Evolutionary conservation across 53 echinoderm and acorn worm species (phyloP).

Genomic region (Mesocentrotus franciscanus): DNA sequence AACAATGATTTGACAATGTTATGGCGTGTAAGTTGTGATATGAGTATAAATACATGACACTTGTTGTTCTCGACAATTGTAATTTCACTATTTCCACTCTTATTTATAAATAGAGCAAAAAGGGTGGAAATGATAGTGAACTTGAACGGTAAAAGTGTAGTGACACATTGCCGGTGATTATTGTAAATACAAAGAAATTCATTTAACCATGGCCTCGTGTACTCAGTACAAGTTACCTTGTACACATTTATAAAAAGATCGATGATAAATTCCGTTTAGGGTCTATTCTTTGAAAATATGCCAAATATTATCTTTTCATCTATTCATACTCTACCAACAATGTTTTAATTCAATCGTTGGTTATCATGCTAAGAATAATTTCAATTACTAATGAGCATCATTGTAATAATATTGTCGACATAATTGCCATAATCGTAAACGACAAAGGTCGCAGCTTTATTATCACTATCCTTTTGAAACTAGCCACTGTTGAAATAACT

Average conservation of each 20-base stretch:
- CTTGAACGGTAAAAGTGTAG: neutral
- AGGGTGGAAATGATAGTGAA: neutral
- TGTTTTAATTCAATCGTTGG: neutral
- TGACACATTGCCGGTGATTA: neutral
- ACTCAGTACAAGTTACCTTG: neutral
- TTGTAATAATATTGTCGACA: no score
- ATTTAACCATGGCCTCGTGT: neutral
- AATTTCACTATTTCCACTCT: neutral
- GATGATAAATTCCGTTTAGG: neutral
- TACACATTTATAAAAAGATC: neutral
- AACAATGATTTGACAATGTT: neutral
- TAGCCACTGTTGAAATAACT: no score
- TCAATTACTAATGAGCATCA: neutral
- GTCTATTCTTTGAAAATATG: neutral
- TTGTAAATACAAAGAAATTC: neutral
- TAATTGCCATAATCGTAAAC: no score
- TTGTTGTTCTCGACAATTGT: neutral
- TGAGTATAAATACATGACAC: neutral
- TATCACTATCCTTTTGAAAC: no score
- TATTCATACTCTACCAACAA: neutral
- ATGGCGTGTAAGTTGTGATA: neutral
- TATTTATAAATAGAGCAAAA: neutral
- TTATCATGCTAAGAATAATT: neutral
- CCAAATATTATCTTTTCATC: neutral
- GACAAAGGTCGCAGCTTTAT: no score